Percentiles rank a stretch among this genome's conserved stretches.
phyloP scores from a whole-genome alignment of 2,113 vertebrate genomes.

The Chiloscyllium plagiosum region DNA sequence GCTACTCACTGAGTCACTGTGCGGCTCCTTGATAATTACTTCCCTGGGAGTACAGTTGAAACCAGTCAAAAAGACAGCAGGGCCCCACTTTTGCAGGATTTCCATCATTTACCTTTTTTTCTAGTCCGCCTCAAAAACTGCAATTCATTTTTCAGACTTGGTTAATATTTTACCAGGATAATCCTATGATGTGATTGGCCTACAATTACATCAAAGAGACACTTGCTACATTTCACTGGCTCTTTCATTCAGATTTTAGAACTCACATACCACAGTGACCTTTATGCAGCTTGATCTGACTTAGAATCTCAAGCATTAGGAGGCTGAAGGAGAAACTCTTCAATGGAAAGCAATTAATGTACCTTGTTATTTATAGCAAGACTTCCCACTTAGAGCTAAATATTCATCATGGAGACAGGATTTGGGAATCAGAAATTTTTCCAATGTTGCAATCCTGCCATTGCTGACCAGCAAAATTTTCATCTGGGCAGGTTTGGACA shows the following conservation, averaged over 20 bases:
- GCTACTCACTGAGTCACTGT: too few relatives aligned
- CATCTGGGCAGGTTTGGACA: not conserved
- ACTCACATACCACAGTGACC: not conserved
- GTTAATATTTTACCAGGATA: not conserved
- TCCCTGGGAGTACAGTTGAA: not conserved
- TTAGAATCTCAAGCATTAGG: not conserved
- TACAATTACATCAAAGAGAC: not conserved
- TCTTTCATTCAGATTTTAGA: not conserved
- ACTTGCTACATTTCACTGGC: not conserved
- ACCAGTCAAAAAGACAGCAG: not conserved
- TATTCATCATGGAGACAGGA: not conserved
- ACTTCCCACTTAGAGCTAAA: not conserved
- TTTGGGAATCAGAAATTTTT: not conserved
- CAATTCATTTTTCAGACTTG: not conserved
- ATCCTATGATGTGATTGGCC: not conserved
- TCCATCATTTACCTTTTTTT: not conserved
- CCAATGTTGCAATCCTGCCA: too few relatives aligned
- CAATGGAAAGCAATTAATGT: not conserved
- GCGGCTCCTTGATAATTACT: too few relatives aligned
- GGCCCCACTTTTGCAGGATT: not conserved
- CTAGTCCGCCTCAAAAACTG: not conserved
- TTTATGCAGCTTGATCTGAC: not conserved
- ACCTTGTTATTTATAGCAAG: not conserved
- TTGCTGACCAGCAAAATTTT: not conserved
- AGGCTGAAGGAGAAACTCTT: not conserved